phyloP scores from a whole-genome alignment of 1,140 invertebrate genomes.

The Brachionus asplanchnoidis region DNA sequence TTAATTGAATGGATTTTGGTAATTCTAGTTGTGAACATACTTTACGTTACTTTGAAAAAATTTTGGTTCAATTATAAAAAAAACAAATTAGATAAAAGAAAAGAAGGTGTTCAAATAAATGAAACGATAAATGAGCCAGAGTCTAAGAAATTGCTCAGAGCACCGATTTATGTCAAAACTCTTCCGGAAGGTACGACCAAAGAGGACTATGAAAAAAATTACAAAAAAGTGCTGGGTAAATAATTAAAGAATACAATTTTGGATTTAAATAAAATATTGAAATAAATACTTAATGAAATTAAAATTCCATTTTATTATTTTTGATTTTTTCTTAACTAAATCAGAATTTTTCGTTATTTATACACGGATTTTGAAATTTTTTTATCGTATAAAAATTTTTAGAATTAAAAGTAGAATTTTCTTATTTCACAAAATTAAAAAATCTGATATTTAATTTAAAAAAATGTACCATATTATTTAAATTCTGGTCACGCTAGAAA shows the following conservation, averaged over 20 bases:
- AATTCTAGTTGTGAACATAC: background rate
- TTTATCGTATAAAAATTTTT: no score
- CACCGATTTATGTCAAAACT: background rate
- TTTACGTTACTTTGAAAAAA: background rate
- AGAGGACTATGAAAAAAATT: background rate
- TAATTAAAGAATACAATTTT: background rate
- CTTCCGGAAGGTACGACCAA: background rate
- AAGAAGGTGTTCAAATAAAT: background rate
- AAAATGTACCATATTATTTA: slow-evolving; percentile 21
- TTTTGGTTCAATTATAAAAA: background rate
- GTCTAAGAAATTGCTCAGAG: background rate
- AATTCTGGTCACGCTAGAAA: slow-evolving; percentile 25
- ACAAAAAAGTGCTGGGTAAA: background rate
- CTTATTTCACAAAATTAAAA: no score
- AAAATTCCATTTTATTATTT: background rate
- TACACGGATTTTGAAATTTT: no score
- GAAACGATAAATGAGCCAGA: background rate
- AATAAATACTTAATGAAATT: background rate
- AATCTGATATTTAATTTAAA: no score
- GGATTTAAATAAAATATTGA: background rate
- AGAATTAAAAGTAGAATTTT: no score
- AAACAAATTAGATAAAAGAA: background rate
- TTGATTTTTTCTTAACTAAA: background rate
- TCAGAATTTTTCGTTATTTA: no score
- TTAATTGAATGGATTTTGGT: background rate